Evolutionary conservation across 2,888 invertebrate species (phyloP).

Genomic region (Choristoneura rosaceana): DNA sequence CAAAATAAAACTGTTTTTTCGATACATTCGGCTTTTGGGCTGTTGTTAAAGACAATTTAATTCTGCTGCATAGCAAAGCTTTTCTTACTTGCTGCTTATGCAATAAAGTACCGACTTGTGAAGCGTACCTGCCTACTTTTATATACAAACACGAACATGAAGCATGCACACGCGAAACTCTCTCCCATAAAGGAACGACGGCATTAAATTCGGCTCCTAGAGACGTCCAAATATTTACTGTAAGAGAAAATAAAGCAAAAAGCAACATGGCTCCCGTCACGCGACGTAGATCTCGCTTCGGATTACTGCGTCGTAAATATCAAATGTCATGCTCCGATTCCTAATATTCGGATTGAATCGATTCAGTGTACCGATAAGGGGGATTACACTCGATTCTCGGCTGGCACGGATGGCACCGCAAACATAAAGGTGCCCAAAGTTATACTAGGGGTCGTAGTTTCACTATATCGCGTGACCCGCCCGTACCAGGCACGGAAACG

Average conservation of each 20-base stretch:
- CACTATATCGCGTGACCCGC: constrained; percentile 69
- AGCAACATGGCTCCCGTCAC: constrained; percentile 69
- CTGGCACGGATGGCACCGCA: constrained; percentile 78
- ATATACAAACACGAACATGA: constrained; percentile 25
- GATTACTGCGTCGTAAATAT: constrained; percentile 82
- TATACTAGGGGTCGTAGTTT: constrained; percentile 64
- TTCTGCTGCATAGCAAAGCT: neutral
- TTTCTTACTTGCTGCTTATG: neutral
- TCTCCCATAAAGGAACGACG: constrained; percentile 43
- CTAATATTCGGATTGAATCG: constrained; percentile 83
- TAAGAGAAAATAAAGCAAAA: constrained; percentile 64
- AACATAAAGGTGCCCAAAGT: constrained; percentile 73
- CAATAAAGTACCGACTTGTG: neutral
- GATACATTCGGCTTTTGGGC: neutral
- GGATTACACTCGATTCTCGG: constrained; percentile 76
- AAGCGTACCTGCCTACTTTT: neutral
- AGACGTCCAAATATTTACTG: constrained; percentile 59
- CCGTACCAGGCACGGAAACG: constrained; percentile 63
- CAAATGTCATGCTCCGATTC: constrained; percentile 81
- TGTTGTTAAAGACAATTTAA: neutral
- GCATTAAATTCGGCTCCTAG: constrained; percentile 45
- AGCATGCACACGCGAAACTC: constrained; percentile 32
- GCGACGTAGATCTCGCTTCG: constrained; percentile 73
- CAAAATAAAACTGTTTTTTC: constrained; percentile 17
- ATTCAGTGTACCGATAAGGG: constrained; percentile 80